Conservation (phyloP, 2,797 vertebrate species). For the Gallinago nigripennis region DNA sequence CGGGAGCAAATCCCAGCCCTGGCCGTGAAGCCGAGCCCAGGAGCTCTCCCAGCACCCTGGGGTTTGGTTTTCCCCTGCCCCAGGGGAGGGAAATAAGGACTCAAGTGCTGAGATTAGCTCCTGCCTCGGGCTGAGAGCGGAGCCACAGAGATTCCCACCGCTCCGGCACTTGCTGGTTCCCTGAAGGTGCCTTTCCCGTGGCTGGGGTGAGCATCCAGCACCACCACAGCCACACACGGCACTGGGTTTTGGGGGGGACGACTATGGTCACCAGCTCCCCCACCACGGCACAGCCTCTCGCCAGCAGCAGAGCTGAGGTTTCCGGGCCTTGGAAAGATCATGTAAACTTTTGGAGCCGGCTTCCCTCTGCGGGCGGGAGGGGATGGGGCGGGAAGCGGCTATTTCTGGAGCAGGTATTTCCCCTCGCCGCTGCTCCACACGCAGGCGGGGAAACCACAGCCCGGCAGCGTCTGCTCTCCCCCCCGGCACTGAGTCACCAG, state of each 20-base stretch:
- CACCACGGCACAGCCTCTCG: neutral
- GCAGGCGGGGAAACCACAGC: neutral
- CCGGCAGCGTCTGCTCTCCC: neutral
- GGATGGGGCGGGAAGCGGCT: neutral
- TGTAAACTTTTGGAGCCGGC: accelerated
- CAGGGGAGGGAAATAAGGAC: neutral
- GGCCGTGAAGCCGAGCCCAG: neutral
- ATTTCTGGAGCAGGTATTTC: neutral
- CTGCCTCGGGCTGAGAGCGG: neutral
- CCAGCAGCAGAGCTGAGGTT: neutral
- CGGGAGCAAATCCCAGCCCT: neutral
- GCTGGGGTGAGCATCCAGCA: neutral
- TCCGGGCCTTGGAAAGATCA: neutral
- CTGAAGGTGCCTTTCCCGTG: accelerated
- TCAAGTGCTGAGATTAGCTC: neutral
- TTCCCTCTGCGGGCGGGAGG: accelerated
- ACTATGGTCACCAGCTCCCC: no score
- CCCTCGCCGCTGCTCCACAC: neutral
- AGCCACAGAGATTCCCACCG: neutral
- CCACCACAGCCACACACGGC: accelerated
- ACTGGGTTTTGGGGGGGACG: neutral
- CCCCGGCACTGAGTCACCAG: neutral
- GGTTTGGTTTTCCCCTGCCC: neutral
- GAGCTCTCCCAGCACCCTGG: neutral
- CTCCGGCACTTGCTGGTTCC: neutral